phyloP scores from a whole-genome alignment of 1,140 invertebrate species.

The Polypedilum vanderplanki region DNA sequence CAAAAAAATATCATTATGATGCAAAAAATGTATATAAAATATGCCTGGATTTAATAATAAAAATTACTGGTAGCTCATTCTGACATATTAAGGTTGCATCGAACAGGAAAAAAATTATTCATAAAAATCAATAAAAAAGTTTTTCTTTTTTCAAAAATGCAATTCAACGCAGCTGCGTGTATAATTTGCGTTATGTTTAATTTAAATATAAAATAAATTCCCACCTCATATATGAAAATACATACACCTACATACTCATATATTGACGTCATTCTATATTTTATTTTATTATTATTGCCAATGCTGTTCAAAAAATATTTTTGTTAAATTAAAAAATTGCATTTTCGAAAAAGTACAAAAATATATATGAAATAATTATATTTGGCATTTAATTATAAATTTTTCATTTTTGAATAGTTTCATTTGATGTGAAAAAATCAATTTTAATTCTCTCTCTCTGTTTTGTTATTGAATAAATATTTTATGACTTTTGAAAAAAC shows the following conservation, averaged over 20 bases:
- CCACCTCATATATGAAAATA: too few relatives aligned
- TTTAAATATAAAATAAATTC: not conserved
- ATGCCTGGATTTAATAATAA: slow-evolving; percentile 13
- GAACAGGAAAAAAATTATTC: not conserved
- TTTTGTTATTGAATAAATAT: too few relatives aligned
- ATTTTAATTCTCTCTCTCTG: too few relatives aligned
- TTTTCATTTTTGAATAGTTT: too few relatives aligned
- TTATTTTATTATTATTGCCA: too few relatives aligned
- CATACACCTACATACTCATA: too few relatives aligned
- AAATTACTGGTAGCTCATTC: not conserved
- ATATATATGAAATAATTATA: too few relatives aligned
- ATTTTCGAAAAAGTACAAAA: not conserved
- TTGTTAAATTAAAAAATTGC: not conserved
- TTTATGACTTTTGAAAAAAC: too few relatives aligned
- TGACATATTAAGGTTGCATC: slow-evolving; percentile 17
- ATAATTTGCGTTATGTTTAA: slow-evolving; percentile 19
- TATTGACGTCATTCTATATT: too few relatives aligned
- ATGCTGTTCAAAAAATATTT: not conserved
- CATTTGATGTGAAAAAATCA: too few relatives aligned
- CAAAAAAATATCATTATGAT: too few relatives aligned
- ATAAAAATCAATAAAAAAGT: slow-evolving; percentile 18
- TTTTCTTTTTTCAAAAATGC: not conserved
- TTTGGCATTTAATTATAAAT: too few relatives aligned
- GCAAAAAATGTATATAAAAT: not conserved
- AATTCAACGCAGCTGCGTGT: slow-evolving; percentile 16